A percentile compares a stretch with the other conserved stretches of the same genome.
phyloP scores from a whole-genome alignment of 2,888 invertebrate species.

The Mactromeris polynyma region DNA sequence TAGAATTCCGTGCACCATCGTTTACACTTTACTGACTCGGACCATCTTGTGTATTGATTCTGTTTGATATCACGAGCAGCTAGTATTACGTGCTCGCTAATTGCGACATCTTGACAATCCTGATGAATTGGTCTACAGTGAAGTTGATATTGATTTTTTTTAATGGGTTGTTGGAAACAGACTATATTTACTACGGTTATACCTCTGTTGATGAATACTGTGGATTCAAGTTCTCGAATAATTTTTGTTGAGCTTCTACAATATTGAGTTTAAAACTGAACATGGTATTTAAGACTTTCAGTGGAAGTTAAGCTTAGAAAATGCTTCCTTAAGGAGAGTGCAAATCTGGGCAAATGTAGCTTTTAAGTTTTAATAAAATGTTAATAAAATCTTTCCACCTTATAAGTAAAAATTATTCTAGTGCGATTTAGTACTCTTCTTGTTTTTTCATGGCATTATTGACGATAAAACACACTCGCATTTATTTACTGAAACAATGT shows the following conservation, averaged over 20 bases:
- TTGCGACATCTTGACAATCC: too few species aligned
- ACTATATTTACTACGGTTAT: neutral
- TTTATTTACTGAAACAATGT: neutral
- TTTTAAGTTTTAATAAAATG: neutral
- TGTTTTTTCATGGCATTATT: too few species aligned
- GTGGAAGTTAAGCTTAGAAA: conserved; percentile 4
- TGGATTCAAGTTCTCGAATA: neutral
- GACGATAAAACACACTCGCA: too few species aligned
- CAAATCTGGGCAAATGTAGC: conserved; percentile 21
- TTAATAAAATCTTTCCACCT: neutral
- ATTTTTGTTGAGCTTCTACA: too few species aligned
- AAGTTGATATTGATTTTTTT: neutral
- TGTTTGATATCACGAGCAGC: too few species aligned
- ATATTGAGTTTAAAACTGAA: neutral
- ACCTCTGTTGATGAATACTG: neutral
- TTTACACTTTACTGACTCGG: too few species aligned
- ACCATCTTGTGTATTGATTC: too few species aligned
- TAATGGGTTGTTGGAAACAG: neutral
- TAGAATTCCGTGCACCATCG: too few species aligned
- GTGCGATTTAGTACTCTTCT: neutral
- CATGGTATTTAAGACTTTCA: neutral
- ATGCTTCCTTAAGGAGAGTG: conserved; percentile 28
- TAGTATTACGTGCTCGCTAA: too few species aligned
- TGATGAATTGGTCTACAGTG: neutral
- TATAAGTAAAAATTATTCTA: neutral